These are phyloP conservation scores for Meteorus sp. DNA, from an alignment of 1,140 invertebrate genomes.

Conservation along the genomic window DNA sequence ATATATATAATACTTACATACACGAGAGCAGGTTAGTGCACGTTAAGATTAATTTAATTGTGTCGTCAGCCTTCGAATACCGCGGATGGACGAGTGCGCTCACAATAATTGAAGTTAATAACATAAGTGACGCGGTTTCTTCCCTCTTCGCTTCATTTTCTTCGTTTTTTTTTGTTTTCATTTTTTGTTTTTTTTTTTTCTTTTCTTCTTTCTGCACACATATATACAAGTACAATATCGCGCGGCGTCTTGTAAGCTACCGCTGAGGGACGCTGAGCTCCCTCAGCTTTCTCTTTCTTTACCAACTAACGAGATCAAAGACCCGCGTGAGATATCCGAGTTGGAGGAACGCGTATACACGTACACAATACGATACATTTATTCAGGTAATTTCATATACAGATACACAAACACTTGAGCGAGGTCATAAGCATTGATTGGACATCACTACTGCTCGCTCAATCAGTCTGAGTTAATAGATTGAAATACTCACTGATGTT, in stretches of 20 bases:
- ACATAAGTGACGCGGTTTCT: slow-evolving; percentile 26
- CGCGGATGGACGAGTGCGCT: slow-evolving; percentile 14
- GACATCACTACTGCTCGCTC: too few species aligned
- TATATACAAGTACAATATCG: neutral
- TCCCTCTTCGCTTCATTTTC: slow-evolving; percentile 3
- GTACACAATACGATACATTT: too few species aligned
- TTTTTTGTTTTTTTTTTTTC: neutral
- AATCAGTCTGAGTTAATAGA: too few species aligned
- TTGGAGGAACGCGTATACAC: too few species aligned
- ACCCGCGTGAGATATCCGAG: slow-evolving; percentile 14
- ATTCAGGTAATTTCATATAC: too few species aligned
- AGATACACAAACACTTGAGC: too few species aligned
- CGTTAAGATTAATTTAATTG: slow-evolving; percentile 27
- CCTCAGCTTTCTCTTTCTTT: slow-evolving; percentile 16
- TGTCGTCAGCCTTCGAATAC: slow-evolving; percentile 26
- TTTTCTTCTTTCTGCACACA: neutral
- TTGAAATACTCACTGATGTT: too few species aligned
- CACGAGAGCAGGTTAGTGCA: too few species aligned
- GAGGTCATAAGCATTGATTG: too few species aligned
- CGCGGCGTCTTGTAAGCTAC: neutral
- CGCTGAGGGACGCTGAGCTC: neutral
- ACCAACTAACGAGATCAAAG: slow-evolving; percentile 15
- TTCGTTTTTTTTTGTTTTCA: neutral
- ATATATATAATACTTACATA: too few species aligned
- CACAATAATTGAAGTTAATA: slow-evolving; percentile 29